A percentile compares a stretch with the other conserved stretches of the same genome.
Evolutionary conservation across 2,888 invertebrate genomes (phyloP).

Genomic region (Thysanoteuthis rhombus): DNA sequence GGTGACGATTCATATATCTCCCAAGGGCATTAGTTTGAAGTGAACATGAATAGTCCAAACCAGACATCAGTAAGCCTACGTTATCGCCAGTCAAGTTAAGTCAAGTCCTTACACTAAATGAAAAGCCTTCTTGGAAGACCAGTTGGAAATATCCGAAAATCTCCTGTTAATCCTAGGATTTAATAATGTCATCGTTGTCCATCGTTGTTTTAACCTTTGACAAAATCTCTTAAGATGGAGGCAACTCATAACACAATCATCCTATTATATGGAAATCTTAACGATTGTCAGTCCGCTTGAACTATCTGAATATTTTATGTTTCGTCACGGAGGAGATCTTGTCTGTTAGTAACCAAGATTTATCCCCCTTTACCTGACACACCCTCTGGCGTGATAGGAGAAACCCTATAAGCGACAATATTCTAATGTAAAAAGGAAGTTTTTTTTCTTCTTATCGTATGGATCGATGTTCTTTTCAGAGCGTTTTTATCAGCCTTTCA

Average conservation of each 20-base stretch:
- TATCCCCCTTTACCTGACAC: neutral
- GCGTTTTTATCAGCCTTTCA: too few relatives aligned
- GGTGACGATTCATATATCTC: too few relatives aligned
- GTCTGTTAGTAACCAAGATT: neutral
- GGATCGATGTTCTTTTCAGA: neutral
- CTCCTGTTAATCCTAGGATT: neutral
- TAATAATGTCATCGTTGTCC: neutral
- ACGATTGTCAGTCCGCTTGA: neutral
- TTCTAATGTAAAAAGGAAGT: too few relatives aligned
- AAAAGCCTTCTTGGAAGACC: neutral
- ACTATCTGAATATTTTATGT: neutral
- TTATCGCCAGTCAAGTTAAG: neutral
- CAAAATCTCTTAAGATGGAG: neutral
- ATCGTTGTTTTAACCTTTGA: neutral
- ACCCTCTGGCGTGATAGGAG: neutral
- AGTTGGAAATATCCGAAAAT: neutral
- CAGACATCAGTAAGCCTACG: neutral
- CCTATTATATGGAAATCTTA: neutral
- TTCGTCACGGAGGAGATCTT: neutral
- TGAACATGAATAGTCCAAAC: too few relatives aligned
- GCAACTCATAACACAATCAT: neutral
- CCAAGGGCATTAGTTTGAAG: too few relatives aligned
- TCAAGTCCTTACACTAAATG: neutral
- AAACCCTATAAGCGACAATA: too few relatives aligned
- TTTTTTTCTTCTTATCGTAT: neutral